Conservation (phyloP, 2,113 vertebrate species). For the Pteropus alecto region DNA sequence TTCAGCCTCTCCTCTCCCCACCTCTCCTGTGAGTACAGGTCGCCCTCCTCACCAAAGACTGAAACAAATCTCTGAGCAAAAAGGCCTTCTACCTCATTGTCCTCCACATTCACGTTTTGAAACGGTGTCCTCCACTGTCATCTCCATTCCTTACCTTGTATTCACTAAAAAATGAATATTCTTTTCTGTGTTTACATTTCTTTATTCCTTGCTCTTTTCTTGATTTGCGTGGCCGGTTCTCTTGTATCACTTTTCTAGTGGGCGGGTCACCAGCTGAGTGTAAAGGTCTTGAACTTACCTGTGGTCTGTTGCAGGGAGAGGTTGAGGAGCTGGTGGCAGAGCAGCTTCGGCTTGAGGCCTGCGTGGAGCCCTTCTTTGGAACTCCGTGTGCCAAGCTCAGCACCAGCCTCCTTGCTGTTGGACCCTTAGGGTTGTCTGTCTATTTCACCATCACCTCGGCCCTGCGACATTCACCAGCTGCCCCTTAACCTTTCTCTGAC, state of each 20-base stretch:
- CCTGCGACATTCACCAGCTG: neutral
- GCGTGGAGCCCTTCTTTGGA: neutral
- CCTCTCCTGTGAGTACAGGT: neutral
- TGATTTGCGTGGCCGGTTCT: neutral
- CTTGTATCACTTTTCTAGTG: neutral
- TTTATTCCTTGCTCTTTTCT: neutral
- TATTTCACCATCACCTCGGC: neutral
- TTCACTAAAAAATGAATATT: neutral
- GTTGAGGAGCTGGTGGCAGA: neutral
- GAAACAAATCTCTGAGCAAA: neutral
- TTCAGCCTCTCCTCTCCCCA: neutral
- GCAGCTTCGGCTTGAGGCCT: neutral
- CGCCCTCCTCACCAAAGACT: neutral
- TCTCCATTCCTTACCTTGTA: neutral
- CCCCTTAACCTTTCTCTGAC: neutral
- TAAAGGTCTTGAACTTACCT: neutral
- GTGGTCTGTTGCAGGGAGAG: neutral
- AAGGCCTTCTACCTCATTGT: neutral
- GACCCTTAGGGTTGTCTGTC: neutral
- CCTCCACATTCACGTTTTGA: neutral
- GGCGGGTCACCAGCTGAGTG: neutral
- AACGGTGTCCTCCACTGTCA: neutral
- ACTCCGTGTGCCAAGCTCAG: neutral
- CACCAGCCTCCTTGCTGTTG: neutral
- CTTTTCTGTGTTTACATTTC: neutral